A percentile compares a stretch with the other conserved stretches of the same genome.
Conservation (phyloP, 2,113 vertebrate genomes). For the Cettia cetti region DNA sequence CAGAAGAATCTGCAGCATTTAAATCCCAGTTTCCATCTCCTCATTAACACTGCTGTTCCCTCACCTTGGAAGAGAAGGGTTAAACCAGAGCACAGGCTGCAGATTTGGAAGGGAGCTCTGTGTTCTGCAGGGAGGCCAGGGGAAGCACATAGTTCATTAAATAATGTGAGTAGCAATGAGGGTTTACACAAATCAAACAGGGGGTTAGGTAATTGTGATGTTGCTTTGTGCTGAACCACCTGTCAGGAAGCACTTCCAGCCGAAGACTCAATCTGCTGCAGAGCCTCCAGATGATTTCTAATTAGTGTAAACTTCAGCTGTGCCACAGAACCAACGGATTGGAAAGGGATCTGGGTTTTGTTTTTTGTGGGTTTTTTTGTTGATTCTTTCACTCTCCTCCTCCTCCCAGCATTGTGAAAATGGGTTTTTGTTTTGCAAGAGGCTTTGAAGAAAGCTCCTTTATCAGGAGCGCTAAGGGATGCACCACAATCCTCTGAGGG, state of each 20-base stretch:
- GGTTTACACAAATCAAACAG: conserved; percentile 74
- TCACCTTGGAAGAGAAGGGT: background rate
- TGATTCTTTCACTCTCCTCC: background rate
- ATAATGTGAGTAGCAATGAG: conserved; percentile 69
- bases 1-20: background rate
- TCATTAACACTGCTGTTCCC: background rate
- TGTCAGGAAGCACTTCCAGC: conserved; percentile 71
- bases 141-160: conserved; percentile 73
- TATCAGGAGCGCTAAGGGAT: background rate
- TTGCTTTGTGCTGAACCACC: conserved; percentile 72
- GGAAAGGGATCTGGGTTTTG: conserved; percentile 1
- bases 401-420: conserved; percentile 1
- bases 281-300: conserved; percentile 71
- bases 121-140: conserved; percentile 49
- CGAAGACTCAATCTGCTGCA: conserved; percentile 68
- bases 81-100: background rate
- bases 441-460: conserved; percentile 21
- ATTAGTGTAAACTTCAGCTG: conserved; percentile 70
- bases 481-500: background rate
- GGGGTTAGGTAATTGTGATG: conserved; percentile 73
- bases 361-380: background rate
- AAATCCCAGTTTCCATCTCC: background rate
- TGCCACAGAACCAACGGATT: conserved; percentile 27
- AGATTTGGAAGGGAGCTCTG: background rate
- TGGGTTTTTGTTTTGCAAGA: background rate